These are phyloP conservation scores for Champsocephalus esox DNA, from an alignment of 2,797 vertebrate genomes.

Conservation along the genomic window DNA sequence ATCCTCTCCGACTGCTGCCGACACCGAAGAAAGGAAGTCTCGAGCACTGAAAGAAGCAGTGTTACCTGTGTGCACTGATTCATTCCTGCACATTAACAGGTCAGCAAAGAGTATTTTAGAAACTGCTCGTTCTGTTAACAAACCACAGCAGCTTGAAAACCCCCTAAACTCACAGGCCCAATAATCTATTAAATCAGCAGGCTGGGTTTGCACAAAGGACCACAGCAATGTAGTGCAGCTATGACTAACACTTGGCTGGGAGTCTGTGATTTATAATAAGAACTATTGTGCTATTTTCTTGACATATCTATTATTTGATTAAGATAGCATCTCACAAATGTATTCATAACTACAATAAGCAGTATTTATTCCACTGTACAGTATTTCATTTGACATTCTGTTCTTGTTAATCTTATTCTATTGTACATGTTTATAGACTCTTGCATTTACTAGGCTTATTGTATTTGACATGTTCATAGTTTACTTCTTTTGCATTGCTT, in stretches of 20 bases:
- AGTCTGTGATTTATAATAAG: not conserved
- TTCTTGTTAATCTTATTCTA: too few species aligned
- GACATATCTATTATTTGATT: too few species aligned
- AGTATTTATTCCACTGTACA: too few species aligned
- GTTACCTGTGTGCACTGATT: constrained; percentile 21
- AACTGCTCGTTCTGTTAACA: not conserved
- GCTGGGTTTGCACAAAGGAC: not conserved
- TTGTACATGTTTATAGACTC: too few species aligned
- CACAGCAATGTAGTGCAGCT: not conserved
- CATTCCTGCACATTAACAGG: constrained; percentile 3
- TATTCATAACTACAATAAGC: too few species aligned
- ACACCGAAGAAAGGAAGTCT: constrained; percentile 51
- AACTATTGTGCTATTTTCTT: not conserved
- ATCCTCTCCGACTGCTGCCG: constrained; percentile 67
- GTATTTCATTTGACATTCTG: too few species aligned
- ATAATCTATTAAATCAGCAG: not conserved
- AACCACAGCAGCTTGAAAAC: constrained; percentile 11
- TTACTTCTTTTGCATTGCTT: too few species aligned
- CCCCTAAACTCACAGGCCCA: not conserved
- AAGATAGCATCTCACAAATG: too few species aligned
- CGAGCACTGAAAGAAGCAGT: constrained; percentile 1
- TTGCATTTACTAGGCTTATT: too few species aligned
- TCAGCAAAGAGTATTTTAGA: not conserved
- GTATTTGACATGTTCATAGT: too few species aligned
- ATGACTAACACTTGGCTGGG: not conserved